Conservation (phyloP, 2,797 vertebrate genomes). For the Etheostoma perlongum region DNA sequence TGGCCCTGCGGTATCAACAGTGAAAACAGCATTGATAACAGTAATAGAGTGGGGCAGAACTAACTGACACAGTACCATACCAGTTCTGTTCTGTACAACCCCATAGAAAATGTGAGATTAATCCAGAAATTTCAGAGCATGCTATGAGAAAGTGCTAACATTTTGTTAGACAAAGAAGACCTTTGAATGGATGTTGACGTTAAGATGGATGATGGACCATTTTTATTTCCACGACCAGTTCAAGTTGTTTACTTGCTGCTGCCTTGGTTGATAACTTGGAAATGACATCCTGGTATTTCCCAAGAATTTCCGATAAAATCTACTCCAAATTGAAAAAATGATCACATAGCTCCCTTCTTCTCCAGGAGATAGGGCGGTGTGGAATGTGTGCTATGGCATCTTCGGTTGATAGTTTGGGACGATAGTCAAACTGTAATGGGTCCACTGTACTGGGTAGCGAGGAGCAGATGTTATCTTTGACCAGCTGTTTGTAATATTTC, state of each 20-base stretch:
- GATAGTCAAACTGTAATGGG: too few relatives aligned
- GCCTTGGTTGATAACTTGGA: background rate
- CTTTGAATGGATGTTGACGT: background rate
- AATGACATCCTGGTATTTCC: background rate
- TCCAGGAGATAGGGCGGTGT: too few relatives aligned
- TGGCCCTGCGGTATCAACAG: background rate
- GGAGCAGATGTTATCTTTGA: too few relatives aligned
- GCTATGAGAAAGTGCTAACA: background rate
- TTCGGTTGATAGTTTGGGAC: too few relatives aligned
- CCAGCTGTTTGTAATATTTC: too few relatives aligned
- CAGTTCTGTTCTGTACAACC: background rate
- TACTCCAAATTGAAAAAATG: too few relatives aligned
- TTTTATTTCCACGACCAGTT: background rate
- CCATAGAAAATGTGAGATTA: slow-evolving; percentile 6
- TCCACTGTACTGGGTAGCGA: too few relatives aligned
- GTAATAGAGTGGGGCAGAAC: slow-evolving; percentile 35
- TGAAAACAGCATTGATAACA: slow-evolving; percentile 20
- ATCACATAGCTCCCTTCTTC: too few relatives aligned
- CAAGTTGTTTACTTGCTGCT: background rate
- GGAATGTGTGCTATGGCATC: too few relatives aligned
- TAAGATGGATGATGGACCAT: background rate
- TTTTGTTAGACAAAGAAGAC: slow-evolving; percentile 24
- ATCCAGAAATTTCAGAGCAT: slow-evolving; percentile 31
- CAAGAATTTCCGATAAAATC: too few relatives aligned
- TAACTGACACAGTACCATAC: slow-evolving; percentile 3